Conservation (phyloP, 2,113 vertebrate species). For the Halcyon malimbica region DNA sequence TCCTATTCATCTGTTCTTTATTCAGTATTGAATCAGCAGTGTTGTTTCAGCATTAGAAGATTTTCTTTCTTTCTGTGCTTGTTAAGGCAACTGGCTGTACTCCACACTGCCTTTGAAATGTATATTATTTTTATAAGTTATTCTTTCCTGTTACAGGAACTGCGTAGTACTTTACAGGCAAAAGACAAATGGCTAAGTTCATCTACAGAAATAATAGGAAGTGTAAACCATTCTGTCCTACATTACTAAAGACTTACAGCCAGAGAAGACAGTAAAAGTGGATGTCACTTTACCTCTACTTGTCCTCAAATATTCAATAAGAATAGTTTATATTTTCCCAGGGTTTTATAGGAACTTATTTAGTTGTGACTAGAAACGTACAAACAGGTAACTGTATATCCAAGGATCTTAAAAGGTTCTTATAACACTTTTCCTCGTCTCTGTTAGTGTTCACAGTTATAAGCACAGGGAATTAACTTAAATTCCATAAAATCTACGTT, state of each 20-base stretch:
- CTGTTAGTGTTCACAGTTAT: background rate
- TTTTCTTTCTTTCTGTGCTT: background rate
- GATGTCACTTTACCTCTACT: background rate
- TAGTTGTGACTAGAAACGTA: background rate
- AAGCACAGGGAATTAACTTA: background rate
- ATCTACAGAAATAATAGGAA: background rate
- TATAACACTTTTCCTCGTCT: background rate
- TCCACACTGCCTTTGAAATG: background rate
- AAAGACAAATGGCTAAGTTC: background rate
- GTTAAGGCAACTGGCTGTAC: background rate
- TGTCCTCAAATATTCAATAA: background rate
- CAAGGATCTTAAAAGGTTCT: background rate
- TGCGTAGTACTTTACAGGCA: background rate
- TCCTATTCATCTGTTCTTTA: slow-evolving; percentile 6
- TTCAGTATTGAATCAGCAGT: background rate
- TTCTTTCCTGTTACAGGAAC: background rate
- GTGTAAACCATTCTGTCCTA: background rate
- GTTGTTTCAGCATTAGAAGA: slow-evolving; percentile 7
- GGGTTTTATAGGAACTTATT: background rate
- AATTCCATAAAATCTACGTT: background rate
- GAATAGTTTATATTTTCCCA: background rate
- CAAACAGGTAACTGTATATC: background rate
- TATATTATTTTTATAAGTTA: slow-evolving; percentile 1
- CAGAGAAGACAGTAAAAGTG: background rate
- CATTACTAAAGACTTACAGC: background rate